Conservation (phyloP, 2,797 vertebrate species). For the Myotis daubentonii region DNA sequence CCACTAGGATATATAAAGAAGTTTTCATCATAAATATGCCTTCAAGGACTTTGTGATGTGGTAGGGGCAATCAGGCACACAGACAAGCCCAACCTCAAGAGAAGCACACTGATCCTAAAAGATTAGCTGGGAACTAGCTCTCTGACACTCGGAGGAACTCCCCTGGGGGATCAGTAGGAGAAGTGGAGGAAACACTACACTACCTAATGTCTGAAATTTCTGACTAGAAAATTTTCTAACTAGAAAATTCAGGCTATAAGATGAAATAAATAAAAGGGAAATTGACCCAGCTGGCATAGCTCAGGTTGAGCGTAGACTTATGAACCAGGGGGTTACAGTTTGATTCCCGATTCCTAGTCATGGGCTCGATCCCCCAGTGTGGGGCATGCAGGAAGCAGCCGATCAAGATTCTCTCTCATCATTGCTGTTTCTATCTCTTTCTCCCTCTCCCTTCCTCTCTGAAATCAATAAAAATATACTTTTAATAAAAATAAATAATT, state of each 20-base stretch:
- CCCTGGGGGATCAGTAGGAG: no score
- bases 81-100: background rate
- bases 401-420: no score
- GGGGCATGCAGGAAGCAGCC: no score
- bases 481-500: background rate
- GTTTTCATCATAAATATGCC: background rate
- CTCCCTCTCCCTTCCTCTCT: no score
- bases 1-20: background rate
- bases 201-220: background rate
- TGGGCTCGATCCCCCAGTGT: no score
- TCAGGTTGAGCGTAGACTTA: no score
- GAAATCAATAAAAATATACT: no score
- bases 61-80: background rate
- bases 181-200: background rate
- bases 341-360: no score
- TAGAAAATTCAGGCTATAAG: background rate
- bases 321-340: no score
- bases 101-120: background rate
- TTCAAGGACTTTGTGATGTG: background rate
- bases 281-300: background rate
- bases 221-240: background rate
- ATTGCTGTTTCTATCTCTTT: no score
- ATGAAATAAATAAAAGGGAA: background rate
- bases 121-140: background rate
- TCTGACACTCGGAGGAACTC: background rate